Evolutionary conservation across 2,888 invertebrate species (phyloP).

Genomic region (Eutolmus rufibarbis): DNA sequence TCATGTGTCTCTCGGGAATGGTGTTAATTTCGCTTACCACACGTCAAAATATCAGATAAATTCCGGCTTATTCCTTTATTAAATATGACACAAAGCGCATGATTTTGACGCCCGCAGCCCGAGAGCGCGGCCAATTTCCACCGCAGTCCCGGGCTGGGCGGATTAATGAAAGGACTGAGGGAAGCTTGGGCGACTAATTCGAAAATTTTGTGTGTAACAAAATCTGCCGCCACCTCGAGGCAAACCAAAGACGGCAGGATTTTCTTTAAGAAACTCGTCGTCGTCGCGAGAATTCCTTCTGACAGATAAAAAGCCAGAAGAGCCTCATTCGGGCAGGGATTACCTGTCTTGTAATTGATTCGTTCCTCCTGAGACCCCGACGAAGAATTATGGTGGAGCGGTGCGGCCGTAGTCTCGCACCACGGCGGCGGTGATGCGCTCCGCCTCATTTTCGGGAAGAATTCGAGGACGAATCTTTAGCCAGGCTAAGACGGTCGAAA

Average conservation of each 20-base stretch:
- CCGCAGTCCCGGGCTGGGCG: background rate
- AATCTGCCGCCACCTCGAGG: constrained; percentile 21
- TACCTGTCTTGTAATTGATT: constrained; percentile 38
- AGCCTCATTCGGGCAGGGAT: background rate
- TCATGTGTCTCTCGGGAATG: background rate
- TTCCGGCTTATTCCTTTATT: constrained; percentile 35
- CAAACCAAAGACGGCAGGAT: background rate
- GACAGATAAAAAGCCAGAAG: constrained; percentile 23
- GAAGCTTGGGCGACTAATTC: background rate
- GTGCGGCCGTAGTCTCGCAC: background rate
- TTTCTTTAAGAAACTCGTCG: constrained; percentile 4
- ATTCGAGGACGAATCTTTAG: background rate
- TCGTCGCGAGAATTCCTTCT: constrained; percentile 13
- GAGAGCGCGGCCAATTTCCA: background rate
- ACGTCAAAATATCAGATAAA: constrained; percentile 38
- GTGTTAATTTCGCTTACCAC: constrained; percentile 32
- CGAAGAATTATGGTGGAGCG: background rate
- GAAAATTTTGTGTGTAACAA: background rate
- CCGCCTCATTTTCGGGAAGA: constrained; percentile 2
- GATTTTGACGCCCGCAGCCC: constrained; percentile 5
- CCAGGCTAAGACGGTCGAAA: background rate
- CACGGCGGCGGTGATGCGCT: background rate
- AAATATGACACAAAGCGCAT: constrained; percentile 32
- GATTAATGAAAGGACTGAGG: constrained; percentile 35
- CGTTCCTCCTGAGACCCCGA: constrained; percentile 24